These are phyloP conservation scores for Orientallactaga bullata DNA, from an alignment of 2,113 vertebrate genomes.

Conservation along the genomic window DNA sequence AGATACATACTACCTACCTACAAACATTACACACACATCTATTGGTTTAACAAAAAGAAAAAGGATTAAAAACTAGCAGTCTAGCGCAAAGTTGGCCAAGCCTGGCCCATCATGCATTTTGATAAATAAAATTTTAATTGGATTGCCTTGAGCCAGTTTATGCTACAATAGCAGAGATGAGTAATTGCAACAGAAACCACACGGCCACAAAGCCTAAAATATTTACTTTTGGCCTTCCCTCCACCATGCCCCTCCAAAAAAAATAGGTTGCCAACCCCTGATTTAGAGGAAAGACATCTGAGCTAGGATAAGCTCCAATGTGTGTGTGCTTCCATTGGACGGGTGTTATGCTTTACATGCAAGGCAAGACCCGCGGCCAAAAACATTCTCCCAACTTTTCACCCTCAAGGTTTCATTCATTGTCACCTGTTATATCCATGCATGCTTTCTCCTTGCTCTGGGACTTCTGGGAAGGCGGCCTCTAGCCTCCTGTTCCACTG, in stretches of 20 bases:
- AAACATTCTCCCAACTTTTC: neutral
- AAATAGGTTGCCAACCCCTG: conserved; percentile 33
- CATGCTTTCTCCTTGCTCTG: neutral
- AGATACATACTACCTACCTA: no score
- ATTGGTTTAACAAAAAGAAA: neutral
- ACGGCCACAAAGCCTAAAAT: conserved; percentile 7
- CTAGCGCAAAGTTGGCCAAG: neutral
- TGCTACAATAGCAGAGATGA: neutral
- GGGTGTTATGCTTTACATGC: neutral
- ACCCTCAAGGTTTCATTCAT: no score
- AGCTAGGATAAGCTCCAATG: conserved; percentile 7
- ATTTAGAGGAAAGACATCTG: conserved; percentile 54
- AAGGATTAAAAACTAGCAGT: neutral
- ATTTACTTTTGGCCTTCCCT: neutral
- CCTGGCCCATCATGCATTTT: neutral
- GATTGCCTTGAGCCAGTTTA: neutral
- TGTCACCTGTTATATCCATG: neutral
- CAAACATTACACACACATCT: no score
- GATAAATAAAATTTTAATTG: neutral
- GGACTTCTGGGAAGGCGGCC: neutral
- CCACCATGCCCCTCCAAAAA: neutral
- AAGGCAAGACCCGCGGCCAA: neutral
- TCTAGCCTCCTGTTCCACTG: no score
- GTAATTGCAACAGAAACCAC: neutral
- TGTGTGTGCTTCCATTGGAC: neutral